Percentiles rank a stretch among this genome's conserved stretches.
Conservation (phyloP, 1,140 invertebrate genomes). For the Cheumatopsyche charites region DNA sequence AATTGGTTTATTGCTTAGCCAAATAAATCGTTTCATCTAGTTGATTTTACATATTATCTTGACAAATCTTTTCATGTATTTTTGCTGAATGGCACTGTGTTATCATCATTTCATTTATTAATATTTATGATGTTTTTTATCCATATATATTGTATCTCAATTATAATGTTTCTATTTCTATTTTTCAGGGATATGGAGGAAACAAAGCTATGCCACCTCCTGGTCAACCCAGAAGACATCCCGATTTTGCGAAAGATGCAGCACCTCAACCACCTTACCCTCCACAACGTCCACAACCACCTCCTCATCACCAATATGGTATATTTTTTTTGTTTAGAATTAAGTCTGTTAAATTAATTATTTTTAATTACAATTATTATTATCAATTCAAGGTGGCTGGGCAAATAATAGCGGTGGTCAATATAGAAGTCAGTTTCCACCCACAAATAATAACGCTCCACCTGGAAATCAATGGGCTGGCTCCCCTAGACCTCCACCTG, state of each 20-base stretch:
- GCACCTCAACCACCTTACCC: conserved; percentile 62
- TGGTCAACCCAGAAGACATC: conserved; percentile 77
- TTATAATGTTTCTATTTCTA: too few relatives aligned
- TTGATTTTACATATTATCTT: too few relatives aligned
- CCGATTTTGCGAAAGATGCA: conserved; percentile 84
- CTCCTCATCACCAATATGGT: conserved; percentile 53
- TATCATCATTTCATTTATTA: too few relatives aligned
- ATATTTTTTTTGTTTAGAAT: not conserved
- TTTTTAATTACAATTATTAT: not conserved
- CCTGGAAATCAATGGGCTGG: conserved; percentile 31
- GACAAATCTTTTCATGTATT: too few relatives aligned
- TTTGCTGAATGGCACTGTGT: too few relatives aligned
- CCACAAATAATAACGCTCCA: conserved; percentile 12
- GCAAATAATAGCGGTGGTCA: conserved; percentile 44
- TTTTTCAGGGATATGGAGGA: conserved; percentile 50
- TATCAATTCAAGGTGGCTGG: conserved; percentile 36
- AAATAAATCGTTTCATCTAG: too few relatives aligned
- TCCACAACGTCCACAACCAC: conserved; percentile 48
- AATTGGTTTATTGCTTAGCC: too few relatives aligned
- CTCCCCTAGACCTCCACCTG: conserved; percentile 48
- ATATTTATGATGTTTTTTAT: too few relatives aligned
- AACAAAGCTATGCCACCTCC: conserved; percentile 73
- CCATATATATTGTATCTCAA: too few relatives aligned
- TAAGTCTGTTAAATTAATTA: not conserved
- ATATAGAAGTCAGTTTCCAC: conserved; percentile 44